Conservation (phyloP, 2,113 vertebrate genomes). For the Pagrus major region DNA sequence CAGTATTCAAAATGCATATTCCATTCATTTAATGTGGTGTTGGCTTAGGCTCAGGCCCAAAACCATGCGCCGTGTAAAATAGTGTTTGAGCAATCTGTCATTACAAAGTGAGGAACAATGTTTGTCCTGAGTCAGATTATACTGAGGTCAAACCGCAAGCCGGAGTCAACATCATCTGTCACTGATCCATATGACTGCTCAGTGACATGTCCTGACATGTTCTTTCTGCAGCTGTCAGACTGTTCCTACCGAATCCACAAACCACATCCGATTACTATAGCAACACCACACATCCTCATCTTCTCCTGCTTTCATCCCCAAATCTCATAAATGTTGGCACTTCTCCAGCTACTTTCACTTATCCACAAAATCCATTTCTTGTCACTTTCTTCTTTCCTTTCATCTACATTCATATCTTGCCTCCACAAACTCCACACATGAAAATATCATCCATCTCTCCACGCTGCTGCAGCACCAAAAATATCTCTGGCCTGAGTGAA, state of each 20-base stretch:
- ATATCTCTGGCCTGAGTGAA: slow-evolving; percentile 6
- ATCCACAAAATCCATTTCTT: slow-evolving; percentile 21
- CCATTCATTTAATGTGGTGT: not conserved
- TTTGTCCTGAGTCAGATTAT: slow-evolving; percentile 25
- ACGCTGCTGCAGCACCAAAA: not conserved
- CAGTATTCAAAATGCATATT: not conserved
- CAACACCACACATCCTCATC: slow-evolving; percentile 4
- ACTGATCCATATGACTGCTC: slow-evolving; percentile 38
- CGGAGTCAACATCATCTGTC: slow-evolving; percentile 35
- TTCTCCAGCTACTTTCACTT: slow-evolving; percentile 22
- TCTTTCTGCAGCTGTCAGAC: slow-evolving; percentile 35
- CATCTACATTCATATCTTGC: slow-evolving; percentile 11
- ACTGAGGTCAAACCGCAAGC: slow-evolving; percentile 25
- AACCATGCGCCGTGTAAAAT: slow-evolving; percentile 3
- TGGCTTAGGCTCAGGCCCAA: not conserved
- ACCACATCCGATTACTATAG: slow-evolving; percentile 20
- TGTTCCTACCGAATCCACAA: slow-evolving; percentile 13
- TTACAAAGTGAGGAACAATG: not conserved
- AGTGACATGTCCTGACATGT: slow-evolving; percentile 62
- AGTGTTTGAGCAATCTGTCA: not conserved
- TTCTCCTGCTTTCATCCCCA: slow-evolving; percentile 25
- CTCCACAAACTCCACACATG: not conserved
- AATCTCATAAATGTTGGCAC: slow-evolving; percentile 37
- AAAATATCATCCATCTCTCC: not conserved
- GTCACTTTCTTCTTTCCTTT: slow-evolving; percentile 12